phyloP scores from a whole-genome alignment of 2,888 invertebrate genomes.

The Taphrorychus bicolor region DNA sequence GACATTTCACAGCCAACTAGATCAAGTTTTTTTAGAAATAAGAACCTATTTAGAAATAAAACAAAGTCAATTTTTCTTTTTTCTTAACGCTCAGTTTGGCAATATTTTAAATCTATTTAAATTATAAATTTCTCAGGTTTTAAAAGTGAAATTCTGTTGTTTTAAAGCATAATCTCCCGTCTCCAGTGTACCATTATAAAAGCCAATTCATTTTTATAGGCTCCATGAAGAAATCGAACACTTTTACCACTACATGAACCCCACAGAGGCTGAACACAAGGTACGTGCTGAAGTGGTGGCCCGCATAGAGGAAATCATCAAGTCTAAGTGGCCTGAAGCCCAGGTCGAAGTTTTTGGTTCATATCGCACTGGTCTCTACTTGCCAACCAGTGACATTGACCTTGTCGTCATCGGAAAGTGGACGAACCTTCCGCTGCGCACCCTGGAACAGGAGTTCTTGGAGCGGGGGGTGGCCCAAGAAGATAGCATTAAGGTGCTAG shows the following conservation, averaged over 20 bases:
- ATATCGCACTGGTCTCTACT: conserved; percentile 95
- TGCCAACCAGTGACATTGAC: conserved; percentile 90
- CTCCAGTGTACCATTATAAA: no score
- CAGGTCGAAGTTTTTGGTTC: conserved; percentile 98
- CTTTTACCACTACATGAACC: conserved; percentile 94
- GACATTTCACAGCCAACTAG: no score
- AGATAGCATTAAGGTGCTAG: conserved; percentile 91
- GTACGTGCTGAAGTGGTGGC: conserved; percentile 89
- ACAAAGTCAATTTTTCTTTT: no score
- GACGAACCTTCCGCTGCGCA: conserved; percentile 89
- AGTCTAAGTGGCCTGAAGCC: conserved; percentile 90
- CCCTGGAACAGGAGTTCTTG: conserved; percentile 88
- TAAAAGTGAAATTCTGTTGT: no score
- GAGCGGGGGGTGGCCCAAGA: conserved; percentile 90
- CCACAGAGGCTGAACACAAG: conserved; percentile 88
- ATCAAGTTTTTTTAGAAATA: no score
- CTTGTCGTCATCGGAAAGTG: conserved; percentile 77
- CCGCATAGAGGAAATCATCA: conserved; percentile 86
- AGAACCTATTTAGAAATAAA: no score
- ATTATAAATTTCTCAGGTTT: no score
- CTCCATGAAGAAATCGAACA: conserved; percentile 98
- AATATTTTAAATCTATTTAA: no score
- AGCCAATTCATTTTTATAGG: no score
- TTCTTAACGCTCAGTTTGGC: no score
- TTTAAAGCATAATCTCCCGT: no score